Conservation (phyloP, 2,888 invertebrate species). For the Dicranocentrus wangi region DNA sequence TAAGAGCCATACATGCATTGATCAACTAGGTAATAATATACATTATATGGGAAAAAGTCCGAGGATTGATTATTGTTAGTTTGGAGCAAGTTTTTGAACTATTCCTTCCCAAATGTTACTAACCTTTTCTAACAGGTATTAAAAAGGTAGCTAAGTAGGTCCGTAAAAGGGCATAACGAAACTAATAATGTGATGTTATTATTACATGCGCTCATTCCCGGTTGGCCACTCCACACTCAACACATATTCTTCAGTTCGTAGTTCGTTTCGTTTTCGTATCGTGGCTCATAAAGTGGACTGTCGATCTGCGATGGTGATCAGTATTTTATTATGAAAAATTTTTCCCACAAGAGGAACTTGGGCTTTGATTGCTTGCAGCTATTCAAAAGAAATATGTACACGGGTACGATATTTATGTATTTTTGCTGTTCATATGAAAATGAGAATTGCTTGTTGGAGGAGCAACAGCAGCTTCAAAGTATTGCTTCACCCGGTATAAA, state of each 20-base stretch:
- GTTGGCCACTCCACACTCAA: no score
- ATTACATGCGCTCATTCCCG: slow-evolving; percentile 1
- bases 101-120: slow-evolving; percentile 1
- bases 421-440: slow-evolving; percentile 3
- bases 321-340: slow-evolving; percentile 23
- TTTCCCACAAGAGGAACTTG: slow-evolving; percentile 37
- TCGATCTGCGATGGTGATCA: slow-evolving; percentile 45
- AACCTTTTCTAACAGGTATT: no score
- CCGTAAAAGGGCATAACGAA: slow-evolving; percentile 28
- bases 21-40: slow-evolving; percentile 23
- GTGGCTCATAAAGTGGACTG: slow-evolving; percentile 29
- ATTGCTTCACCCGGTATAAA: neutral
- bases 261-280: slow-evolving; percentile 18
- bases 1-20: slow-evolving; percentile 19
- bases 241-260: neutral
- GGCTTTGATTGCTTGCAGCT: slow-evolving; percentile 43
- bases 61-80: neutral
- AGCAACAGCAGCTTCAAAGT: slow-evolving; percentile 8
- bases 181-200: neutral
- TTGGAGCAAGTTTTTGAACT: slow-evolving; percentile 31
- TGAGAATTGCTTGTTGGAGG: neutral
- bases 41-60: slow-evolving; percentile 14
- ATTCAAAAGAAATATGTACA: slow-evolving; percentile 17
- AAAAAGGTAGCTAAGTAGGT: slow-evolving; percentile 5
- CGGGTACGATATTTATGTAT: neutral